phyloP scores from a whole-genome alignment of 2,113 vertebrate species.

The Crotalus viridis region DNA sequence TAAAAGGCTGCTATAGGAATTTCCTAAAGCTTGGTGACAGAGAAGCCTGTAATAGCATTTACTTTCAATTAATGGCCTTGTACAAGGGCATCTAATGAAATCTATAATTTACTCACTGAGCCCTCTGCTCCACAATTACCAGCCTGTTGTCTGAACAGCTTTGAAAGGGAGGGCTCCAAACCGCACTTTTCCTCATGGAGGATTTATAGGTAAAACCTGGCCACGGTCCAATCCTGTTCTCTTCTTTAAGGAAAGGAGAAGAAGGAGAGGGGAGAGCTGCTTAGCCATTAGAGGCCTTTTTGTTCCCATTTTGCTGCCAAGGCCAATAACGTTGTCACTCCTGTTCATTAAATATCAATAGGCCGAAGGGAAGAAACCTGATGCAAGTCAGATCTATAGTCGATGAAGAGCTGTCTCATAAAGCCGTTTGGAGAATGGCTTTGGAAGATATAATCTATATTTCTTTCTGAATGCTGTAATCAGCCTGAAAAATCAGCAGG shows the following conservation, averaged over 20 bases:
- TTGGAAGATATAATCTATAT: not conserved
- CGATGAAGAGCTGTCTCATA: constrained; percentile 4
- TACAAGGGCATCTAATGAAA: not conserved
- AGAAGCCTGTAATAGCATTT: not conserved
- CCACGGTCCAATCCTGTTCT: not conserved
- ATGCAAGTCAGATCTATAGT: not conserved
- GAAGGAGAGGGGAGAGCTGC: not conserved
- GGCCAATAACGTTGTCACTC: constrained; percentile 21
- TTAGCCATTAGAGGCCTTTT: not conserved
- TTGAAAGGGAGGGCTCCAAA: constrained; percentile 26
- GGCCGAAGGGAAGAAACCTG: constrained; percentile 33
- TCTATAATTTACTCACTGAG: not conserved
- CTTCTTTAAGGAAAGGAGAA: not conserved
- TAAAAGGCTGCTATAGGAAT: not conserved
- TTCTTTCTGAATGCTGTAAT: constrained; percentile 38
- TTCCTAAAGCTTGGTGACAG: too few relatives aligned
- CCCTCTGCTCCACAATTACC: not conserved
- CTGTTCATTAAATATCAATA: constrained; percentile 38
- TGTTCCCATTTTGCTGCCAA: not conserved
- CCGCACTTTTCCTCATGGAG: not conserved
- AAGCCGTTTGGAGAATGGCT: constrained; percentile 16
- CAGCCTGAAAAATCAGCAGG: constrained; percentile 10
- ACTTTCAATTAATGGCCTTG: not conserved
- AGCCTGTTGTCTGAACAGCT: not conserved
- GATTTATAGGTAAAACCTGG: not conserved